These are phyloP conservation scores for Propithecus perrieri DNA, from an alignment of 2,797 vertebrate genomes.

Conservation along the genomic window DNA sequence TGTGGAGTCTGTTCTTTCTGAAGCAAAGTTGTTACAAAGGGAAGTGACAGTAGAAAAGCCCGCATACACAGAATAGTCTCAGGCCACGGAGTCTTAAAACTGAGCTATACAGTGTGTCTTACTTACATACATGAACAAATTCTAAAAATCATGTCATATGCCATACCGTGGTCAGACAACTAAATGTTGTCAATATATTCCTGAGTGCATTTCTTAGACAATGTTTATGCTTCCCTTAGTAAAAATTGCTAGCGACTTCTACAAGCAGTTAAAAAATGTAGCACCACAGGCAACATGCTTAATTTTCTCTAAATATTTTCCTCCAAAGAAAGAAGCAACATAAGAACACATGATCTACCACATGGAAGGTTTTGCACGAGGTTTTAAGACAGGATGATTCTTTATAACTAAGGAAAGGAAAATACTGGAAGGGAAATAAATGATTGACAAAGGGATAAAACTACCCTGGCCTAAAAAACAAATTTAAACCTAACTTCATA, in stretches of 20 bases:
- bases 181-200: not conserved
- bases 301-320: not conserved
- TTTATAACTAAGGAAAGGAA: not conserved
- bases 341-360: not conserved
- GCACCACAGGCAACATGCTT: not conserved
- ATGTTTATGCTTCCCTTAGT: not conserved
- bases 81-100: not conserved
- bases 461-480: not conserved
- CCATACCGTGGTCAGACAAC: not conserved
- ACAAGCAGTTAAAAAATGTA: not conserved
- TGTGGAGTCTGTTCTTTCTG: not conserved
- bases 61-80: not conserved
- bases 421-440: not conserved
- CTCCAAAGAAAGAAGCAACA: not conserved
- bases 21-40: not conserved
- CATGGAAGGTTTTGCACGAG: not conserved
- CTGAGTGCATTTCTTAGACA: not conserved
- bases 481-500: not conserved
- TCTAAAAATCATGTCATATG: not conserved
- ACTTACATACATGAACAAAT: not conserved
- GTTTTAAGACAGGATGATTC: not conserved
- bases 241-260: not conserved
- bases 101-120: not conserved
- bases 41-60: not conserved
- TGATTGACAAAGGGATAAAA: not conserved